Base-by-base conservation (phyloP, 2,888 invertebrate species). In the Dynastes tityus region DNA sequence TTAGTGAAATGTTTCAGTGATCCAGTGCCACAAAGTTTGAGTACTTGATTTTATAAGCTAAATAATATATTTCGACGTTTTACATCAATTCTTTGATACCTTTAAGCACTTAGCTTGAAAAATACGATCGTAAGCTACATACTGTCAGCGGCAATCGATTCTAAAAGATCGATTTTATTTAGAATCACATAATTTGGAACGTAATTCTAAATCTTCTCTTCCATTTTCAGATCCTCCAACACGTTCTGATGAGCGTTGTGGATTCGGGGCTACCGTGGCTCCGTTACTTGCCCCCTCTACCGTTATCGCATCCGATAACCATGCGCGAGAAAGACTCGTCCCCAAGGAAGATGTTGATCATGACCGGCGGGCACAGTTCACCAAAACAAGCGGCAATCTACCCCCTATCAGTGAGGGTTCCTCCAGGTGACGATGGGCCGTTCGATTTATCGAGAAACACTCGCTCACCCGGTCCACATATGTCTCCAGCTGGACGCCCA, bases 301-400 rank as follows among this genome's bases (percentile, higher is more conserved):
- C 89, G 86, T 87, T 89, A 85, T 88, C 86, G 81, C 86, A 87
- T 9, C 77, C 81, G 61, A 32, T 78, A 89, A 94, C 91, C 89
- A 94, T 95, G 94, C 93, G 96, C 91, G 96, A 96, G 91, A 96
- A 97, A 91, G 96, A 96, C 92, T 95, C 96, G 89, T 95, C 95
- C 88, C 96, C 96, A 89, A 93, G 96, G 90, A 96, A 96, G 91
- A 95, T 96, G 94, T 91, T 94, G 88, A 88, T 90, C 76, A 88
- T 88, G 11, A 85, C 91, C 87, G 90, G 89, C 82, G 92, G 92
- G 76, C 91, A 92, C 87, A 90, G 91, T 83, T 94, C 94, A 85
- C 94, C 94, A 78, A 94, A 94, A 88, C 94, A 94, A 88, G 94
- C 93, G 81, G 92, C 94, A 83, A 93, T 94, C 81, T 94, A 94